Evolutionary conservation across 2,888 invertebrate species (phyloP).

Genomic region (Caenorhabditis becei): DNA sequence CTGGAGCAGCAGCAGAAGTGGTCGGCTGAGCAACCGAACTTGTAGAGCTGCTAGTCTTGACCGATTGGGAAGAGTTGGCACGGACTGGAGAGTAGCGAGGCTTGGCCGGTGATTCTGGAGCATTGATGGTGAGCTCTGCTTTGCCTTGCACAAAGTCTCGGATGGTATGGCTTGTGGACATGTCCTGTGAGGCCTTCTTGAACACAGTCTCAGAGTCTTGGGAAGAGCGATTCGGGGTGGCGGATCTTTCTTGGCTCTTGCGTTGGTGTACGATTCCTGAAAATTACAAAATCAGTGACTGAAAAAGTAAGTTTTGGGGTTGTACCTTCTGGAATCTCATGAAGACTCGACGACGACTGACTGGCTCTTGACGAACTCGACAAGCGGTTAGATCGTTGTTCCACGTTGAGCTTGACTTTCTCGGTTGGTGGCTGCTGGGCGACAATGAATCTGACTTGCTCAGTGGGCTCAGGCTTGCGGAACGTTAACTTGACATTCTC

Average conservation of each 20-base stretch:
- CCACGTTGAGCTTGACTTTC: not conserved
- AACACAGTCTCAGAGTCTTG: constrained; percentile 27
- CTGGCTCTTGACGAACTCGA: not conserved
- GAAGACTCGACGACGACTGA: not conserved
- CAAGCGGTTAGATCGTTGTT: not conserved
- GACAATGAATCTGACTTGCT: constrained; percentile 34
- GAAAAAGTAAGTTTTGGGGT: not conserved
- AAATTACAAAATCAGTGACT: not conserved
- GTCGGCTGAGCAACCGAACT: constrained; percentile 11
- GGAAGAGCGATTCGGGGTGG: constrained; percentile 3
- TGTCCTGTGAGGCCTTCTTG: constrained; percentile 42
- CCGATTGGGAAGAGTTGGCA: constrained; percentile 31
- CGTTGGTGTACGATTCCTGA: constrained; percentile 1
- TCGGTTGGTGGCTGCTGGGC: constrained; percentile 23
- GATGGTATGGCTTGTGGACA: constrained; percentile 30
- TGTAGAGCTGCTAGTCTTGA: constrained; percentile 21
- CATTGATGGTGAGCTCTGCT: constrained; percentile 23
- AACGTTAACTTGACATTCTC: constrained; percentile 30
- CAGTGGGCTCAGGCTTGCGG: constrained; percentile 36
- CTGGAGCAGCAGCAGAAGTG: not conserved
- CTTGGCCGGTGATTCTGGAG: constrained; percentile 37
- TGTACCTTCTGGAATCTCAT: constrained; percentile 12
- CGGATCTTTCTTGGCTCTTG: constrained; percentile 18
- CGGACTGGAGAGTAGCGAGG: constrained; percentile 17
- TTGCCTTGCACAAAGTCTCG: constrained; percentile 15